These are phyloP conservation scores for Rhombomys opimus DNA, from an alignment of 2,113 vertebrate species.

Conservation along the genomic window DNA sequence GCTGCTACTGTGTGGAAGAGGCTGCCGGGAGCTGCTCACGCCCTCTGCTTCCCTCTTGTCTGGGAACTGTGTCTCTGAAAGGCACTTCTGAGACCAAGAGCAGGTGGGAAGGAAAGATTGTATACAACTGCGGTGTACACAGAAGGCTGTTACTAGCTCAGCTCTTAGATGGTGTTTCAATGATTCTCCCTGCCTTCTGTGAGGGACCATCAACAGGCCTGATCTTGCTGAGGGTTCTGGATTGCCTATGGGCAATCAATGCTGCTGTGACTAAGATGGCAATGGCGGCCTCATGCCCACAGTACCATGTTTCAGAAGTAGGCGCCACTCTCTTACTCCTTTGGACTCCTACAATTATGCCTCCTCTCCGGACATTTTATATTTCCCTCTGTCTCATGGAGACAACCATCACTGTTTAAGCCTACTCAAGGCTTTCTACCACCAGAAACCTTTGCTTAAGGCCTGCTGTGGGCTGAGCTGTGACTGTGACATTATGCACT, in stretches of 20 bases:
- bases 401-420: neutral
- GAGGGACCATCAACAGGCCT: no score
- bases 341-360: no score
- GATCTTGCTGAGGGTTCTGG: neutral
- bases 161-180: neutral
- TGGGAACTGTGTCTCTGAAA: neutral
- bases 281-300: neutral
- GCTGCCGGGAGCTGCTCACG: accelerated
- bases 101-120: neutral
- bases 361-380: neutral
- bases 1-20: neutral
- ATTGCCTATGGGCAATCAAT: neutral
- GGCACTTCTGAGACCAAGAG: neutral
- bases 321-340: neutral
- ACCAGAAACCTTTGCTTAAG: neutral
- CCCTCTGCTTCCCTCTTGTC: neutral
- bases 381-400: neutral
- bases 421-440: neutral
- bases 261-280: neutral
- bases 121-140: neutral
- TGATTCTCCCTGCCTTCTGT: no score
- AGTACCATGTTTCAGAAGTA: neutral
- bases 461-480: neutral
- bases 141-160: neutral
- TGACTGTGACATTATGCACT: no score